Evolutionary conservation across 2,888 invertebrate genomes (phyloP).

Genomic region (Encarsia formosa): DNA sequence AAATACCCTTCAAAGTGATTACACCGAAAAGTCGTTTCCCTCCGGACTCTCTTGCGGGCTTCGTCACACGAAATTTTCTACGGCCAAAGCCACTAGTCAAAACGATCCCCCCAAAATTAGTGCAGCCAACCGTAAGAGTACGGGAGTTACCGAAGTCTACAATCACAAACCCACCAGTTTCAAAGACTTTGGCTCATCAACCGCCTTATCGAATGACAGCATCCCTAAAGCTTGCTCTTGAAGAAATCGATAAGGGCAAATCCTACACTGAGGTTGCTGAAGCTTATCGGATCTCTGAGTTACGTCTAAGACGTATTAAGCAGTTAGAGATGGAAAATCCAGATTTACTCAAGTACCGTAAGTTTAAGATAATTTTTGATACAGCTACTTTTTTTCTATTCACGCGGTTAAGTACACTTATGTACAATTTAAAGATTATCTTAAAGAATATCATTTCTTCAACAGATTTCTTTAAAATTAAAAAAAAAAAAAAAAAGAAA

Average conservation of each 20-base stretch:
- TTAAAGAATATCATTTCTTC: too few relatives aligned
- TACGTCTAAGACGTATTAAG: neutral
- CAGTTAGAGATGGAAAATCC: slow-evolving; percentile 8
- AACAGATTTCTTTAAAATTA: too few relatives aligned
- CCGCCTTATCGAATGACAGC: slow-evolving; percentile 16
- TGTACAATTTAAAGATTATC: neutral
- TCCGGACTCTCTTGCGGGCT: too few relatives aligned
- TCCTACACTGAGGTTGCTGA: neutral
- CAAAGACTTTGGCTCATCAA: neutral
- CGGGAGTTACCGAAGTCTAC: neutral
- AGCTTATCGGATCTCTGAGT: slow-evolving; percentile 4
- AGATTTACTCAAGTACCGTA: slow-evolving; percentile 3
- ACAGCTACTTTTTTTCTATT: neutral
- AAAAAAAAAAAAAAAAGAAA: too few relatives aligned
- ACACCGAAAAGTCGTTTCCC: neutral
- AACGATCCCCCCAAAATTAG: neutral
- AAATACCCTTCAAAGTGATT: slow-evolving; percentile 17
- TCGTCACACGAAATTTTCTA: too few relatives aligned
- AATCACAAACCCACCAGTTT: neutral
- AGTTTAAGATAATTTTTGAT: slow-evolving; percentile 1
- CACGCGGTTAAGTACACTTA: too few relatives aligned
- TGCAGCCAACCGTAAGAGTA: neutral
- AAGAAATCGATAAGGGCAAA: slow-evolving; percentile 6
- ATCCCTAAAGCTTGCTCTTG: slow-evolving; percentile 8
- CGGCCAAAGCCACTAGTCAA: too few relatives aligned